These are phyloP conservation scores for Drosophila kurseongensis DNA, from an alignment of 1,140 invertebrate genomes.

Conservation along the genomic window DNA sequence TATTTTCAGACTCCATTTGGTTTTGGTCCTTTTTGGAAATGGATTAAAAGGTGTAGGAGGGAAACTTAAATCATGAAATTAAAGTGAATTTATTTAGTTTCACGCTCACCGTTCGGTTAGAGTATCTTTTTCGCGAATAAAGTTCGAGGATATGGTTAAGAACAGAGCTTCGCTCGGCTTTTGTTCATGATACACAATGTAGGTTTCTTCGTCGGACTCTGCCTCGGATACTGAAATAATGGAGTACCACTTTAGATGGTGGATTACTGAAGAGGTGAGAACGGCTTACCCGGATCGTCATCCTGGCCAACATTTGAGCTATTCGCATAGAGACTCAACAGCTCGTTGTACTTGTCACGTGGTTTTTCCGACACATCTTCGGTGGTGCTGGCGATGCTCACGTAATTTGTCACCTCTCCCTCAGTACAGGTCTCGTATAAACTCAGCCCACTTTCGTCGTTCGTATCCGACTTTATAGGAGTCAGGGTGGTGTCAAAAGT, in stretches of 20 bases:
- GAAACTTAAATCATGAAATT: not conserved
- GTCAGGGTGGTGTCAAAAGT: constrained; percentile 39
- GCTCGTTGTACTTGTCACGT: constrained; percentile 54
- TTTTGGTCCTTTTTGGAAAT: constrained; percentile 84
- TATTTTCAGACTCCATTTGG: constrained; percentile 86
- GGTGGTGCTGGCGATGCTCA: constrained; percentile 31
- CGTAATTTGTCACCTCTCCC: constrained; percentile 43
- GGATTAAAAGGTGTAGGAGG: not conserved
- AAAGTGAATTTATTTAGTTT: not conserved
- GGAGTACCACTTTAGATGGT: not conserved
- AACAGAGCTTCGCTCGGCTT: constrained; percentile 72
- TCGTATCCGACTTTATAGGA: constrained; percentile 35
- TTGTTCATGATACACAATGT: constrained; percentile 67
- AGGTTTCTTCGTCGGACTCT: constrained; percentile 76
- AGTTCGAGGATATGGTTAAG: constrained; percentile 76
- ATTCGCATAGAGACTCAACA: constrained; percentile 56
- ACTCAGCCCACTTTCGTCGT: constrained; percentile 19
- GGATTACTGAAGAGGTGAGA: not conserved
- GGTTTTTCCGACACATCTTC: not conserved
- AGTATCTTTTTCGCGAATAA: constrained; percentile 80
- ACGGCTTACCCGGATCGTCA: constrained; percentile 50
- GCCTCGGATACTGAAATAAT: constrained; percentile 68
- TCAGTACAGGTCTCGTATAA: constrained; percentile 65
- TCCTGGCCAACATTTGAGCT: constrained; percentile 16
- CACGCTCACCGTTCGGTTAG: constrained; percentile 69